Evolutionary conservation across 2,113 vertebrate species (phyloP).

Genomic region (Gambusia affinis): DNA sequence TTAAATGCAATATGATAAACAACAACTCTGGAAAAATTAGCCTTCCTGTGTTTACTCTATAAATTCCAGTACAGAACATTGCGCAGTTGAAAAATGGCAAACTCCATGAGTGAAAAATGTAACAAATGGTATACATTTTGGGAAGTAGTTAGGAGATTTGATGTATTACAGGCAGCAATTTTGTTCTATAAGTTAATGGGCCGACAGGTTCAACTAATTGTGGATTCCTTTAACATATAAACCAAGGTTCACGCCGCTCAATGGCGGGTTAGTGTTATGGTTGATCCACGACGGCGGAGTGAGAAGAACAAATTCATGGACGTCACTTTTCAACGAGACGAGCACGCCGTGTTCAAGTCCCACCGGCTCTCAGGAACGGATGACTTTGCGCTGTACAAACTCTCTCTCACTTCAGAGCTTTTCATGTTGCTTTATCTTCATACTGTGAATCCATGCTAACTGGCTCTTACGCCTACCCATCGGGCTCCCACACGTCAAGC

Average conservation of each 20-base stretch:
- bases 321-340: constrained; percentile 36
- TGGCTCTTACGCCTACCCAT: constrained; percentile 52
- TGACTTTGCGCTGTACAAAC: constrained; percentile 35
- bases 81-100: too few relatives aligned
- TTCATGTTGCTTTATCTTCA: constrained; percentile 37
- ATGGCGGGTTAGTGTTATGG: constrained; percentile 8
- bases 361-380: constrained; percentile 43
- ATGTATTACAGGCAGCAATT: too few relatives aligned
- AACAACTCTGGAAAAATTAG: too few relatives aligned
- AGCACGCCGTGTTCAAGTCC: constrained; percentile 47
- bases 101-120: too few relatives aligned
- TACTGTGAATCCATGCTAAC: constrained; percentile 55
- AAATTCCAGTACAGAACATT: too few relatives aligned
- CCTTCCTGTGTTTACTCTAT: too few relatives aligned
- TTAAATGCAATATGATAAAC: too few relatives aligned
- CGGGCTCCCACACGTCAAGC: constrained; percentile 57
- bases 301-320: constrained; percentile 68
- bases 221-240: background rate
- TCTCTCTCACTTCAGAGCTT: constrained; percentile 11
- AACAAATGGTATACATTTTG: too few relatives aligned
- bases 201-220: too few relatives aligned
- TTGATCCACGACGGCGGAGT: constrained; percentile 55
- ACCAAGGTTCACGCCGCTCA: constrained; percentile 8
- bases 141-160: too few relatives aligned
- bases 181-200: too few relatives aligned